Evolutionary conservation across 2,113 vertebrate species (phyloP), one percentile per base, ranked within the genome.

Genomic region (Polyodon spathula): DNA sequence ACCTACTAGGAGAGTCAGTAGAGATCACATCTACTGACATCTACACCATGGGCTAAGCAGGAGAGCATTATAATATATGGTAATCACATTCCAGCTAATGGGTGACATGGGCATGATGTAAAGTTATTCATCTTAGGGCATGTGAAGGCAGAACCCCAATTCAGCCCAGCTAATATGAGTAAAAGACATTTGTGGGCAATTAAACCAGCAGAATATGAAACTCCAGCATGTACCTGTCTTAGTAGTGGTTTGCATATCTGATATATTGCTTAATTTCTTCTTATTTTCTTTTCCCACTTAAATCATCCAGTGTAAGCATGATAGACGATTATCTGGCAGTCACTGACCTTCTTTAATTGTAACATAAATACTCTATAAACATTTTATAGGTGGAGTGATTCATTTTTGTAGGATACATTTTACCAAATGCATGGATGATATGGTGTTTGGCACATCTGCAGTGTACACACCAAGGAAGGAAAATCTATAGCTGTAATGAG

Each of bases 111-210:
- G 40, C 27, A 41, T 51, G 56, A 51, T 40, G 60, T 54, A 46
- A 48, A 63, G 65, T 53, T 40, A 61, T 64, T 54, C 54, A 50
- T 53, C 58, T 59, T 54, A 14, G 56, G 40, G 62, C 58, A 60
- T 61, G 39, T 50, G 52, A 54, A 43, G 12, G 54, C 16, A 4
- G n/a, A 54, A 64, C 55, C 63, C 55, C 56, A 37, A 46, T 37
- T 52, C 60, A 16, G 65, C 37, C 65, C 55, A 42, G 10, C 57
- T 67, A 50, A 67, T 67, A 44, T 2, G 50, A 56, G 40, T 59
- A 43, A 59, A 67, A 67, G 27, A 40, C 37, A 12, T 62, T 56
- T 59, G 55, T 12, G 8, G 16, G 56, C 51, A 54, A 54, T 67
- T 62, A 51, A 62, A 59, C 43, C 55, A 54, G 40, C 41, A 11